A percentile compares a stretch with the other conserved stretches of the same genome.
Conservation (phyloP, 2,113 vertebrate species). For the Eidolon helvum region DNA sequence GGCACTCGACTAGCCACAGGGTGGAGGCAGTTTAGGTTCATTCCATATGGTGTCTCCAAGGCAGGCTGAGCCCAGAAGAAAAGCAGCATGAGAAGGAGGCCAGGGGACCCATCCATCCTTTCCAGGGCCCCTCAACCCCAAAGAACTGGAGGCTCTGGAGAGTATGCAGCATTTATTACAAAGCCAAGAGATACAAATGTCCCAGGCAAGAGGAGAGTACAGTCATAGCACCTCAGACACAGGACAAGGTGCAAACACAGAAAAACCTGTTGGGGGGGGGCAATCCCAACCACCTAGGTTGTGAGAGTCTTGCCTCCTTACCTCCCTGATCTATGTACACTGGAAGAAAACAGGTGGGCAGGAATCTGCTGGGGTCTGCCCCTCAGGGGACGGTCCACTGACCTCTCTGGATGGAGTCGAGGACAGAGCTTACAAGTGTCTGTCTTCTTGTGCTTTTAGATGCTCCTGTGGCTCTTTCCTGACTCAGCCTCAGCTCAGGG, state of each 20-base stretch:
- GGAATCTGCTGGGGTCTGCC: not conserved
- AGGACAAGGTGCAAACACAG: conserved; percentile 71
- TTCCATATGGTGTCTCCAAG: not conserved
- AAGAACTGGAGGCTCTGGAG: conserved; percentile 56
- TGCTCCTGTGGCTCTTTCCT: not conserved
- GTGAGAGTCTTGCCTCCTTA: not conserved
- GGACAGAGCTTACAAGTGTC: not conserved
- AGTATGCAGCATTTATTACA: conserved; percentile 82
- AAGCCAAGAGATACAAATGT: conserved; percentile 79
- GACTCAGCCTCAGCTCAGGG: not conserved
- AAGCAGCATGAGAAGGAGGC: not conserved
- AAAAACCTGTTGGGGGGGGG: conserved; percentile 58
- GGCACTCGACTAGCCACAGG: not conserved
- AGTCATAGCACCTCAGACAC: conserved; percentile 77
- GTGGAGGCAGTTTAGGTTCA: not conserved
- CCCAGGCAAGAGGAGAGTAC: conserved; percentile 41
- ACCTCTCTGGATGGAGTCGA: not conserved
- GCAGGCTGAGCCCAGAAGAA: not conserved
- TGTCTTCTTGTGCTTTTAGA: conserved; percentile 61
- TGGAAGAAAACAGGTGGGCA: not conserved
- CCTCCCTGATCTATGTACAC: not conserved
- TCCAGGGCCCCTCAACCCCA: not conserved
- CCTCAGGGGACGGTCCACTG: not conserved
- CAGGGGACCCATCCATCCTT: no score
- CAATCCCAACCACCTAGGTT: not conserved